Evolutionary conservation across 1,140 invertebrate genomes (phyloP).

Genomic region (Adelges cooleyi): DNA sequence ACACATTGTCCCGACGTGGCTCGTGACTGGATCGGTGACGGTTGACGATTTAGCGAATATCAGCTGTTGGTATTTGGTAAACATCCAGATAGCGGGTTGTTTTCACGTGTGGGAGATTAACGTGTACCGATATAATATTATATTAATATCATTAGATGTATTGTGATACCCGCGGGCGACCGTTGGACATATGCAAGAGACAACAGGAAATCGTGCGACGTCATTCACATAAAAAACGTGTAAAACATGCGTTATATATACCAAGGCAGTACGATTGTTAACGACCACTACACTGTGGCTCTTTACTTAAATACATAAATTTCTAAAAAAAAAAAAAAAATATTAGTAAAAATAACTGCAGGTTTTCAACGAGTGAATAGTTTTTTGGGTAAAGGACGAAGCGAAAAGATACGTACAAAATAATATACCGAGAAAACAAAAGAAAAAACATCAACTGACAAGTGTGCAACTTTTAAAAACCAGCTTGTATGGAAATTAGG

Average conservation of each 20-base stretch:
- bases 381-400: slow-evolving; percentile 3
- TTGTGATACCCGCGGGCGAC: not conserved
- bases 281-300: too few relatives aligned
- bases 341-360: too few relatives aligned
- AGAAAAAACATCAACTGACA: too few relatives aligned
- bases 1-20: too few relatives aligned
- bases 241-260: not conserved
- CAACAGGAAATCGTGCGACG: not conserved
- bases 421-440: not conserved
- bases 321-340: not conserved
- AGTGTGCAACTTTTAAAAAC: too few relatives aligned
- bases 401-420: not conserved
- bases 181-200: not conserved
- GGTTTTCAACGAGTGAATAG: not conserved
- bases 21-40: too few relatives aligned
- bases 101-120: not conserved
- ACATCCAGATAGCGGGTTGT: not conserved
- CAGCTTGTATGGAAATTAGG: too few relatives aligned
- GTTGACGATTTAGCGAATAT: too few relatives aligned
- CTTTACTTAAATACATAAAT: not conserved
- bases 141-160: not conserved
- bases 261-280: too few relatives aligned
- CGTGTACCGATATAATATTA: not conserved
- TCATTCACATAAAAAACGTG: not conserved
- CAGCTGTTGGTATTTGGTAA: too few relatives aligned